Percentiles rank a stretch among this genome's conserved stretches.
Conservation (phyloP, 2,888 invertebrate species). For the Terebella lapidaria region DNA sequence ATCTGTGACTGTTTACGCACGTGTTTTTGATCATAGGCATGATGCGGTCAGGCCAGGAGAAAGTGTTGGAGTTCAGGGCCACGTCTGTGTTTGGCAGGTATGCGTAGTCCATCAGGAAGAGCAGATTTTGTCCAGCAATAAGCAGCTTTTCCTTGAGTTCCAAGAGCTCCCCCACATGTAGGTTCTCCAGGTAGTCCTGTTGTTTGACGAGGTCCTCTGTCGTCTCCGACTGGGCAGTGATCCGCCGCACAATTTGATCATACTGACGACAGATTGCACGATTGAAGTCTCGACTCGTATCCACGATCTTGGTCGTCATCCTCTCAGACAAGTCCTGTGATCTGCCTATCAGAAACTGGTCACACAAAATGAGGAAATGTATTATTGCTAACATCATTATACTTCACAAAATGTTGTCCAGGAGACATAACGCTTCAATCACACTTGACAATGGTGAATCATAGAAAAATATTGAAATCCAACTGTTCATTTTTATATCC, state of each 20-base stretch:
- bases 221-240: conserved; percentile 43
- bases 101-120: conserved; percentile 51
- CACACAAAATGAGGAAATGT: no score
- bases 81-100: conserved; percentile 44
- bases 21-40: conserved; percentile 48
- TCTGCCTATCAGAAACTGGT: conserved; percentile 44
- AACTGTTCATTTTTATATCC: no score
- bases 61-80: conserved; percentile 46
- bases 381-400: no score
- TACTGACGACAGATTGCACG: conserved; percentile 49
- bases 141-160: conserved; percentile 48
- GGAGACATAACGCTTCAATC: no score
- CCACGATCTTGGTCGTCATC: conserved; percentile 41
- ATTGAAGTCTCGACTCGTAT: conserved; percentile 44
- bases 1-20: no score
- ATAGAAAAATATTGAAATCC: no score
- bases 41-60: conserved; percentile 49
- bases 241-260: conserved; percentile 45
- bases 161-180: conserved; percentile 41
- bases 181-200: conserved; percentile 47
- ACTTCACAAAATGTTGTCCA: neutral
- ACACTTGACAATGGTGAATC: no score
- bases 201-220: conserved; percentile 47
- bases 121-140: conserved; percentile 46
- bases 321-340: conserved; percentile 34